Percentiles rank a stretch among this genome's conserved stretches.
Evolutionary conservation across 2,113 vertebrate genomes (phyloP).

Genomic region (Terrapene triunguis): DNA sequence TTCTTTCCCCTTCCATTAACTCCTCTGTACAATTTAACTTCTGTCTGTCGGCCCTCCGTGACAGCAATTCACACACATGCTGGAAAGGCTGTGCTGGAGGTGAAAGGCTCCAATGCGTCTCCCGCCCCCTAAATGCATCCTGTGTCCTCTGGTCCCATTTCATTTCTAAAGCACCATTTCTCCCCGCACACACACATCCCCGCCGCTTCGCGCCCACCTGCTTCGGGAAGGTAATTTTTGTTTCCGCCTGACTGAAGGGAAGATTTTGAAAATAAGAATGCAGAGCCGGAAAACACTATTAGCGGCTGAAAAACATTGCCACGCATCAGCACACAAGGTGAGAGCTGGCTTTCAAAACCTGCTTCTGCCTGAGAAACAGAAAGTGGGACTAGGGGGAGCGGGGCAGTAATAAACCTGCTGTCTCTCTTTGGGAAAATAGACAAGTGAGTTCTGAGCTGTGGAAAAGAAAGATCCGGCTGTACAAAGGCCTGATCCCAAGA

Average conservation of each 20-base stretch:
- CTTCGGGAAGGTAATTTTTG: not conserved
- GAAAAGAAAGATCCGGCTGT: not conserved
- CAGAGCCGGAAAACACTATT: not conserved
- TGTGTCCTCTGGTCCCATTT: not conserved
- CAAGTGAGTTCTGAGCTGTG: not conserved
- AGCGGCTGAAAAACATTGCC: not conserved
- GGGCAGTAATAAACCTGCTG: not conserved
- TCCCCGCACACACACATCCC: not conserved
- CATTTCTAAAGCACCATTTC: not conserved
- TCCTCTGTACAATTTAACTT: not conserved
- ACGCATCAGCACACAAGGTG: not conserved
- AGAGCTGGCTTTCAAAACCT: not conserved
- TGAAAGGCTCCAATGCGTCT: not conserved
- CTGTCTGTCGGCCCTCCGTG: not conserved
- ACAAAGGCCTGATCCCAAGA: not conserved
- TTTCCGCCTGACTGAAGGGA: not conserved
- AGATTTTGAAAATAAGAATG: not conserved
- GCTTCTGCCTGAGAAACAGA: not conserved
- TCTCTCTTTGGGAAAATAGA: not conserved
- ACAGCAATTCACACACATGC: not conserved
- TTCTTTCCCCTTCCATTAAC: not conserved
- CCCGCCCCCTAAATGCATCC: not conserved
- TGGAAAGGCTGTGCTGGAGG: not conserved
- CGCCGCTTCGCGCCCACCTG: not conserved
- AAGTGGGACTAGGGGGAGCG: not conserved